A percentile compares a stretch with the other conserved stretches of the same genome.
phyloP scores from a whole-genome alignment of 2,888 invertebrate genomes.

The Mimas tiliae region DNA sequence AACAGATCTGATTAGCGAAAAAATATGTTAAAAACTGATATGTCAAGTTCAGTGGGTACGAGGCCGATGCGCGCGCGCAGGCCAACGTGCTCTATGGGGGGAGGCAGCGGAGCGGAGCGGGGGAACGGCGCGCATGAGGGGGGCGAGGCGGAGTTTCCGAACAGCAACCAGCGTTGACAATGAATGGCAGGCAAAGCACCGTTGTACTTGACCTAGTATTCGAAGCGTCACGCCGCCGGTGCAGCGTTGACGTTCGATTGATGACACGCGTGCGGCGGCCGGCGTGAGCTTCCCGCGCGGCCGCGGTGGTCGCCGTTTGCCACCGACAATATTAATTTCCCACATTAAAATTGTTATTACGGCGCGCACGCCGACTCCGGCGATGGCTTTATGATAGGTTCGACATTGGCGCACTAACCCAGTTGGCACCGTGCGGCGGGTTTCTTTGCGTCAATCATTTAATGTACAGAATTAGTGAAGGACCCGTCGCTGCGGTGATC shows the following conservation, averaged over 20 bases:
- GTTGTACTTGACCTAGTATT: slow-evolving; percentile 84
- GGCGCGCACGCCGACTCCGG: slow-evolving; percentile 39
- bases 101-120: slow-evolving; percentile 37
- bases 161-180: slow-evolving; percentile 64
- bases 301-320: background rate
- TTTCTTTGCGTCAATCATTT: slow-evolving; percentile 71
- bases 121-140: slow-evolving; percentile 40
- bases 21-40: slow-evolving; percentile 70
- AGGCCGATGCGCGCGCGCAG: slow-evolving; percentile 67
- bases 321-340: slow-evolving; percentile 42
- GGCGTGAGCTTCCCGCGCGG: slow-evolving; percentile 55
- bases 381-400: slow-evolving; percentile 65
- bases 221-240: slow-evolving; percentile 66
- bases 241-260: slow-evolving; percentile 62
- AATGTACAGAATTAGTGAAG: slow-evolving; percentile 45
- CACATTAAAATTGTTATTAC: slow-evolving; percentile 60
- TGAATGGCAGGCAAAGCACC: slow-evolving; percentile 83
- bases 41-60: slow-evolving; percentile 80
- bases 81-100: slow-evolving; percentile 34
- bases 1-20: slow-evolving; percentile 59
- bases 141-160: slow-evolving; percentile 35
- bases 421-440: slow-evolving; percentile 67
- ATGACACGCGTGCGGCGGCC: slow-evolving; percentile 69
- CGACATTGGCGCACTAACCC: slow-evolving; percentile 80
- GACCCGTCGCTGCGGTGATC: slow-evolving; percentile 50